A percentile compares a stretch with the other conserved stretches of the same genome.
Conservation (phyloP, 2,888 invertebrate species). For the Mystacides longicornis region DNA sequence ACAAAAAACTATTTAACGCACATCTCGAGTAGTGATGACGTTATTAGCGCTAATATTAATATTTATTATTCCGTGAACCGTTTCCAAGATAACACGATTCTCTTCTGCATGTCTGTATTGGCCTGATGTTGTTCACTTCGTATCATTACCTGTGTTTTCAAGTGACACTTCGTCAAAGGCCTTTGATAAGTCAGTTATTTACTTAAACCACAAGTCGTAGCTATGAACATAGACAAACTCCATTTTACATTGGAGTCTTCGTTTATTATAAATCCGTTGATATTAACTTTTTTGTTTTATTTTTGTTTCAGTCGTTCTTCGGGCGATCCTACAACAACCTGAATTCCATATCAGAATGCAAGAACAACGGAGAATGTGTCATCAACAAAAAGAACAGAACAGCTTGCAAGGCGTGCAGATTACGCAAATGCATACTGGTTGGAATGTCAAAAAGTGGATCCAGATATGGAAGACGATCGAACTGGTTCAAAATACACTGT, state of each 20-base stretch:
- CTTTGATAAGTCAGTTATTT: too few species aligned
- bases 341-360: slow-evolving; percentile 82
- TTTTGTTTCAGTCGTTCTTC: slow-evolving; percentile 80
- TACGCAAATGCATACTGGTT: slow-evolving; percentile 78
- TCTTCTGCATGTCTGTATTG: too few species aligned
- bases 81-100: too few species aligned
- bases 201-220: too few species aligned
- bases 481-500: slow-evolving; percentile 93
- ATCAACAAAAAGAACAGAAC: slow-evolving; percentile 91
- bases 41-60: too few species aligned
- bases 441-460: slow-evolving; percentile 92
- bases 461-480: slow-evolving; percentile 79
- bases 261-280: background rate
- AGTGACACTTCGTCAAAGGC: too few species aligned
- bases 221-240: too few species aligned
- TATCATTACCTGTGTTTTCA: too few species aligned
- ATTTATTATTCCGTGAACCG: too few species aligned
- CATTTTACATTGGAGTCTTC: background rate
- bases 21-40: too few species aligned
- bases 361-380: slow-evolving; percentile 84
- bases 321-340: slow-evolving; percentile 88
- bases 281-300: too few species aligned
- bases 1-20: slow-evolving; percentile 2
- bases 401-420: slow-evolving; percentile 83
- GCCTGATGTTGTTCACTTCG: too few species aligned